Percentiles rank a stretch among this genome's conserved stretches.
Evolutionary conservation across 53 echinoderm and acorn worm species (phyloP).

Genomic region (Glandiceps talaboti): DNA sequence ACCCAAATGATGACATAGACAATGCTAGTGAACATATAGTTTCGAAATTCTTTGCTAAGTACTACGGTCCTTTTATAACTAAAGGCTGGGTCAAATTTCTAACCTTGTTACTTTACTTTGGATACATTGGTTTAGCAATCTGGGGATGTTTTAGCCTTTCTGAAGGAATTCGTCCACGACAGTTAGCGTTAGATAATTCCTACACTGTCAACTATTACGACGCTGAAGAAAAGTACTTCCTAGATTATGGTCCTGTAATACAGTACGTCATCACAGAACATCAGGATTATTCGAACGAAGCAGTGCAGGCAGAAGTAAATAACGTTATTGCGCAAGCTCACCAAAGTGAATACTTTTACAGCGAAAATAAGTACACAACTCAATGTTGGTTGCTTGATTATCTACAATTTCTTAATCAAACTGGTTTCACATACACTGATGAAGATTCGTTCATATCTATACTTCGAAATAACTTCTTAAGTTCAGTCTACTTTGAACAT

Average conservation of each 20-base stretch:
- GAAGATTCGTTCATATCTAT: slow-evolving; percentile 9
- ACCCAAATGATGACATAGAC: slow-evolving; percentile 14
- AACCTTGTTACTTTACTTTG: slow-evolving; percentile 16
- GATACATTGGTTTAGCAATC: slow-evolving; percentile 21
- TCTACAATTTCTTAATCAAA: slow-evolving; percentile 9
- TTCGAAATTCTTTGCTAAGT: slow-evolving; percentile 76
- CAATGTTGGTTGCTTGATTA: slow-evolving; percentile 34
- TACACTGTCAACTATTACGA: slow-evolving; percentile 21
- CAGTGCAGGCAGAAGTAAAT: not conserved
- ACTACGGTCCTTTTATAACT: slow-evolving; percentile 87
- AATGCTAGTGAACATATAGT: slow-evolving; percentile 77
- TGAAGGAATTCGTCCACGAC: slow-evolving; percentile 17
- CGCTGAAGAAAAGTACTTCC: slow-evolving; percentile 10
- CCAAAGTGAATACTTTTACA: slow-evolving; percentile 3
- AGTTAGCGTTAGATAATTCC: slow-evolving; percentile 32
- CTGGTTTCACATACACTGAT: not conserved
- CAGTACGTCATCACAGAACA: slow-evolving; percentile 18
- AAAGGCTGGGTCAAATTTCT: slow-evolving; percentile 50
- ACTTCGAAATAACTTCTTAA: slow-evolving; percentile 25
- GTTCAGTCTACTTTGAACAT: not conserved
- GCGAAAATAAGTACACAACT: not conserved
- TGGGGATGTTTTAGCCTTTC: slow-evolving; percentile 30
- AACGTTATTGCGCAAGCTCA: not conserved
- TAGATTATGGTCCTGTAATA: slow-evolving; percentile 32
- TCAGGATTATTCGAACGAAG: slow-evolving; percentile 16